These are phyloP conservation scores for Channa argus DNA, from an alignment of 2,113 vertebrate species.

Conservation along the genomic window DNA sequence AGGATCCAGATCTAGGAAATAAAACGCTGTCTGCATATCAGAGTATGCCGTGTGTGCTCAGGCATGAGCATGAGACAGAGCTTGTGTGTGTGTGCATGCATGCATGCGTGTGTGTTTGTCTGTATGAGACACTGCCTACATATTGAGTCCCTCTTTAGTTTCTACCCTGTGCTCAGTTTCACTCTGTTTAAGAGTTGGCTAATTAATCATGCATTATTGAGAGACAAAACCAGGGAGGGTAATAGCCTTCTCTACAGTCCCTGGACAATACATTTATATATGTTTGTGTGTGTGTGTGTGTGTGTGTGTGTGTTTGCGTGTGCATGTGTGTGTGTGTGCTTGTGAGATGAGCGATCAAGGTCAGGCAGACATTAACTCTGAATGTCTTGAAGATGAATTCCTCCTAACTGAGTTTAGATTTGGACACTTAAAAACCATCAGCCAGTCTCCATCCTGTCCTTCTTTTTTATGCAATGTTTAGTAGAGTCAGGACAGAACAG, in stretches of 20 bases:
- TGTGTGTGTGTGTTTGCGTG: constrained; percentile 20
- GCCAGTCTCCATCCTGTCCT: neutral
- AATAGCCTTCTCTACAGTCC: constrained; percentile 75
- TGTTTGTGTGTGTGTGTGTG: constrained; percentile 48
- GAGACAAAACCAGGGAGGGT: constrained; percentile 74
- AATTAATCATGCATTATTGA: constrained; percentile 88
- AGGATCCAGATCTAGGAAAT: constrained; percentile 7
- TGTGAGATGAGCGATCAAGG: constrained; percentile 45
- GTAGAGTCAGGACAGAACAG: too few species aligned
- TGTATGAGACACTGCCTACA: constrained; percentile 38
- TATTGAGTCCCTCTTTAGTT: constrained; percentile 72
- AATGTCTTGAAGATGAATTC: constrained; percentile 13
- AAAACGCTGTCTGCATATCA: neutral
- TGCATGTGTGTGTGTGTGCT: constrained; percentile 17
- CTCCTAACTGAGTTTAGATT: neutral
- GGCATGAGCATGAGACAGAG: neutral
- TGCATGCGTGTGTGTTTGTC: constrained; percentile 21
- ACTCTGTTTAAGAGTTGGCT: constrained; percentile 80
- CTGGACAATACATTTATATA: constrained; percentile 58
- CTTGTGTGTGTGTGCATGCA: constrained; percentile 19
- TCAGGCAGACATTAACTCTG: constrained; percentile 48
- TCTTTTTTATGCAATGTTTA: neutral
- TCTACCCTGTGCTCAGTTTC: constrained; percentile 81
- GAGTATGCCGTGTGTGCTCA: neutral
- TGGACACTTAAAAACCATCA: constrained; percentile 4